These are phyloP conservation scores for Drosophila meridiana DNA, from an alignment of 2,888 invertebrate species.

Conservation along the genomic window DNA sequence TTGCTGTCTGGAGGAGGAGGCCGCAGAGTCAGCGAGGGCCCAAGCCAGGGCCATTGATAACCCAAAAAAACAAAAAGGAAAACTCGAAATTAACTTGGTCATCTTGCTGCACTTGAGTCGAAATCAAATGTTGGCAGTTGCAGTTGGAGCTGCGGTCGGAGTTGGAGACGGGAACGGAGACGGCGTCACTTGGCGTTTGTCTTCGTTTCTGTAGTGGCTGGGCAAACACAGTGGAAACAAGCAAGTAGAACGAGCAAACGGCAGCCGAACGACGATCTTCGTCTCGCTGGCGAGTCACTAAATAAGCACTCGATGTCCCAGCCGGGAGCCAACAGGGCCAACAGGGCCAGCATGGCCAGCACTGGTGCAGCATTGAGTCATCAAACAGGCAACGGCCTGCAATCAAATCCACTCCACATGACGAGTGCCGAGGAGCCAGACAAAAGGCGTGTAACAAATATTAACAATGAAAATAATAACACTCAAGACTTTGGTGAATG, in stretches of 20 bases:
- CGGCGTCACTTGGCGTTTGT: constrained; percentile 63
- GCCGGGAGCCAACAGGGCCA: constrained; percentile 28
- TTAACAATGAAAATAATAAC: constrained; percentile 81
- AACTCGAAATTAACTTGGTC: constrained; percentile 74
- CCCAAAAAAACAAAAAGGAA: constrained; percentile 37
- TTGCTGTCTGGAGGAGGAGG: constrained; percentile 12
- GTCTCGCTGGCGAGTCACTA: constrained; percentile 73
- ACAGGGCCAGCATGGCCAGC: constrained; percentile 1
- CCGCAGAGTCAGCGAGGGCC: constrained; percentile 13
- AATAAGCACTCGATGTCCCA: constrained; percentile 69
- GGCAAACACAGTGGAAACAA: constrained; percentile 72
- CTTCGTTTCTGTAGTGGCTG: constrained; percentile 71
- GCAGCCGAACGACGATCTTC: constrained; percentile 61
- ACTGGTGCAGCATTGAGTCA: constrained; percentile 69
- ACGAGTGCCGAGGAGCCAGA: constrained; percentile 45
- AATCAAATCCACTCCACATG: constrained; percentile 64
- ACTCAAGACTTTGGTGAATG: constrained; percentile 69
- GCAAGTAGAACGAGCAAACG: constrained; percentile 47
- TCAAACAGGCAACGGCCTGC: constrained; percentile 59
- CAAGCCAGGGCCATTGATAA: constrained; percentile 64
- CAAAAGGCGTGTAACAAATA: constrained; percentile 80
- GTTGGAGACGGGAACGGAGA: constrained; percentile 12
- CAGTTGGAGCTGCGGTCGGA: constrained; percentile 28
- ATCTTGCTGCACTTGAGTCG: constrained; percentile 73
- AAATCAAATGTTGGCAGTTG: constrained; percentile 20